Conservation (phyloP, 2,797 vertebrate genomes). For the Propithecus deckenii region DNA sequence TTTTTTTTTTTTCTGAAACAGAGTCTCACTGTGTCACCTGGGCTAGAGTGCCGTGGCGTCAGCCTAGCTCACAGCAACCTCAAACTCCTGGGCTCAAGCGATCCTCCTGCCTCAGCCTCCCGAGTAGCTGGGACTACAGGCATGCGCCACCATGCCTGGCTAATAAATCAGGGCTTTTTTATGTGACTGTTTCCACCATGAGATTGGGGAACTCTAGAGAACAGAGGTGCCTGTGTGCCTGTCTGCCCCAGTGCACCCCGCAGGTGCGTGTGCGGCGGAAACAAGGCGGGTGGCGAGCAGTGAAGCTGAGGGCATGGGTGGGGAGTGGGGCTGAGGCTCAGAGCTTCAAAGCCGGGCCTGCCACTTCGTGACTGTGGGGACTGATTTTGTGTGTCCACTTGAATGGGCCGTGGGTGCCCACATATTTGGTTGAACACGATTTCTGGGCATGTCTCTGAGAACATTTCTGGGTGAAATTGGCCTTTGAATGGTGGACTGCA, state of each 20-base stretch:
- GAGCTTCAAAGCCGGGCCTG: background rate
- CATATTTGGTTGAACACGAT: background rate
- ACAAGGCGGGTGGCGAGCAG: background rate
- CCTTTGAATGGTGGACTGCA: accelerated
- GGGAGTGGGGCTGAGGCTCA: background rate
- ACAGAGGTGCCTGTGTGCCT: background rate
- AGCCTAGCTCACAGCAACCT: no score
- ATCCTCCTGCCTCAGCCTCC: no score
- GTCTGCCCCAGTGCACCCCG: background rate
- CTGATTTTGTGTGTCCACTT: background rate
- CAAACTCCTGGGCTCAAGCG: no score
- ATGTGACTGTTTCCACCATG: background rate
- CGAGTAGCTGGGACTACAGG: no score
- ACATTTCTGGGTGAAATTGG: background rate
- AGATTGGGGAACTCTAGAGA: background rate
- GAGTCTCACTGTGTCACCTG: no score
- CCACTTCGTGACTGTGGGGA: background rate
- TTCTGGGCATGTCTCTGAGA: background rate
- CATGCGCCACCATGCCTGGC: no score
- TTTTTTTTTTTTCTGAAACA: no score
- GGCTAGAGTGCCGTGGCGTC: no score
- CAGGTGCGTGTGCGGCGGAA: accelerated
- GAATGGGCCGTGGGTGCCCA: background rate
- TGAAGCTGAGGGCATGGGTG: background rate
- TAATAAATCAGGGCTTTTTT: background rate